Percentiles rank a stretch among this genome's conserved stretches.
phyloP scores from a whole-genome alignment of 2,113 vertebrate species.

The Ginglymostoma cirratum region DNA sequence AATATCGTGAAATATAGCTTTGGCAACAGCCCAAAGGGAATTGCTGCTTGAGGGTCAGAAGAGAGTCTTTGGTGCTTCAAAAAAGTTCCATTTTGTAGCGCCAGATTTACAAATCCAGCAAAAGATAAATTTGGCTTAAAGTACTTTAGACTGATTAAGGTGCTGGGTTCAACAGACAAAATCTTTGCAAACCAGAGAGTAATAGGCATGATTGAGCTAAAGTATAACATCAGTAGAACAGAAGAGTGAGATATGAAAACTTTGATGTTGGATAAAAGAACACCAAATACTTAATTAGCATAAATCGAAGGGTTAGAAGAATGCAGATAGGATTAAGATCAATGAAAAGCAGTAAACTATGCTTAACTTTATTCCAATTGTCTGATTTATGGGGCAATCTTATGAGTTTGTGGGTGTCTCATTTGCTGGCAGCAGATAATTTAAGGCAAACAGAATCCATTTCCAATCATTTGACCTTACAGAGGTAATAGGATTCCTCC shows the following conservation, averaged over 20 bases:
- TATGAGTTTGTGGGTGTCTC: background rate
- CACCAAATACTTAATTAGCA: background rate
- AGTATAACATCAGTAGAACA: background rate
- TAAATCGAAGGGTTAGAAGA: background rate
- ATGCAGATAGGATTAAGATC: background rate
- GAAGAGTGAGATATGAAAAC: background rate
- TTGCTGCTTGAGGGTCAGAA: background rate
- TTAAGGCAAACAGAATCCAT: background rate
- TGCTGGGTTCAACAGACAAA: background rate
- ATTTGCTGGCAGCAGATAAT: background rate
- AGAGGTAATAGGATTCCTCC: background rate
- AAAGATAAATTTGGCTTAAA: background rate
- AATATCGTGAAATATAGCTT: background rate
- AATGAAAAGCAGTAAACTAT: background rate
- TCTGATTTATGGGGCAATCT: background rate
- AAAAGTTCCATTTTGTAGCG: background rate
- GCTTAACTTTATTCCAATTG: background rate
- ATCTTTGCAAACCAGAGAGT: background rate
- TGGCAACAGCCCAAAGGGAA: background rate
- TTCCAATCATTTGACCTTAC: background rate
- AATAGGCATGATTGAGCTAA: background rate
- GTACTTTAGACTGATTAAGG: background rate
- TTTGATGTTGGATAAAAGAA: slow-evolving; percentile 1
- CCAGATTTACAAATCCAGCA: background rate
- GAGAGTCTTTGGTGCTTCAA: background rate